These are phyloP conservation scores for Atta colombica DNA, from an alignment of 1,140 invertebrate genomes.

Conservation along the genomic window DNA sequence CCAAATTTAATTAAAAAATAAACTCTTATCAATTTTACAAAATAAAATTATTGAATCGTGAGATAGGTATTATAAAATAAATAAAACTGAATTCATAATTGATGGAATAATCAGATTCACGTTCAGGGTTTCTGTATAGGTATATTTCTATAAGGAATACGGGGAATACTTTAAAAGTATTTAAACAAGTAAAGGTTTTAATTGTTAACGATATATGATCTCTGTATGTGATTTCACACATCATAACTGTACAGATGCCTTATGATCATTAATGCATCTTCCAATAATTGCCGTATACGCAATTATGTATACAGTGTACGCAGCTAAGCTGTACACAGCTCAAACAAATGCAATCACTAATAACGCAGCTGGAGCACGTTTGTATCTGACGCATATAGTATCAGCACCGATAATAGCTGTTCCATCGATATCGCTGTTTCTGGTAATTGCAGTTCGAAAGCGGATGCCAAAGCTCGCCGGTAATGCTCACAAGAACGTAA, in stretches of 20 bases:
- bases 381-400: slow-evolving; percentile 47
- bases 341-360: slow-evolving; percentile 57
- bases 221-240: slow-evolving; percentile 7
- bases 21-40: not conserved
- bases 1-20: not conserved
- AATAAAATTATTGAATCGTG: slow-evolving; percentile 14
- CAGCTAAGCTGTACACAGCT: slow-evolving; percentile 39
- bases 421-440: slow-evolving; percentile 57
- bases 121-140: not conserved
- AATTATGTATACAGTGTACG: slow-evolving; percentile 39
- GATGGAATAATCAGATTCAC: not conserved
- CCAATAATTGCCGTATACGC: slow-evolving; percentile 46
- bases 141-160: not conserved
- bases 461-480: slow-evolving; percentile 42
- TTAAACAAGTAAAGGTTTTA: not conserved
- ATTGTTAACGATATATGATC: not conserved
- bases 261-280: slow-evolving; percentile 41
- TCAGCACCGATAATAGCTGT: slow-evolving; percentile 50
- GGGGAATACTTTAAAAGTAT: not conserved
- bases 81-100: not conserved
- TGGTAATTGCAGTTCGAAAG: slow-evolving; percentile 53
- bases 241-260: not conserved
- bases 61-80: not conserved
- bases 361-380: slow-evolving; percentile 38
- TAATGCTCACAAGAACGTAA: slow-evolving; percentile 61